Percentiles rank a stretch among this genome's conserved stretches.
Conservation (phyloP, 2,888 invertebrate genomes). For the Drosophila barbarae region DNA sequence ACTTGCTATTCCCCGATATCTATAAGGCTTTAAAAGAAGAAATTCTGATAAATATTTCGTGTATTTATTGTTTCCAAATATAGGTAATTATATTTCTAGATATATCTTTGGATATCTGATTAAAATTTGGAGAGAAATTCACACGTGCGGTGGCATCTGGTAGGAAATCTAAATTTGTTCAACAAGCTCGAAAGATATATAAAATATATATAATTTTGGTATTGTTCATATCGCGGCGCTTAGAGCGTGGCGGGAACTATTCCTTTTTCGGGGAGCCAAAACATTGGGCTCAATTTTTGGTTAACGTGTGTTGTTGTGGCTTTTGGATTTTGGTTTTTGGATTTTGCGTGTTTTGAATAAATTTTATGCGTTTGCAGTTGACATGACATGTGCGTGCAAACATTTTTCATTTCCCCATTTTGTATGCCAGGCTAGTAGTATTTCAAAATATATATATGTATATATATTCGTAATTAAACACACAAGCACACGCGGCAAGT, state of each 20-base stretch:
- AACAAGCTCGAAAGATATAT: not conserved
- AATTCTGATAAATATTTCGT: not conserved
- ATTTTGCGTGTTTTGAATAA: constrained; percentile 73
- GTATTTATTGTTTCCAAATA: not conserved
- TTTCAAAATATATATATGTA: constrained; percentile 59
- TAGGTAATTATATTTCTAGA: not conserved
- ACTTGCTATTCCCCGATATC: not conserved
- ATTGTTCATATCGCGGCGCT: constrained; percentile 31
- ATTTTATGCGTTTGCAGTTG: constrained; percentile 75
- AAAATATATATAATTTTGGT: constrained; percentile 9
- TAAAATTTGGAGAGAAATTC: constrained; percentile 2
- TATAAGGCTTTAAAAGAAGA: not conserved
- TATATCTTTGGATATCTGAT: not conserved
- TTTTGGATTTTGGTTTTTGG: constrained; percentile 63
- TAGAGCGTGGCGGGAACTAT: constrained; percentile 38
- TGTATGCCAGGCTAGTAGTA: constrained; percentile 74
- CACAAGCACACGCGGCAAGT: constrained; percentile 22
- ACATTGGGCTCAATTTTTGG: constrained; percentile 54
- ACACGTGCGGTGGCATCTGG: constrained; percentile 2
- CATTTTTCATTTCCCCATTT: constrained; percentile 72
- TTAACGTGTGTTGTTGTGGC: constrained; percentile 42
- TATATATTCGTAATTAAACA: constrained; percentile 65
- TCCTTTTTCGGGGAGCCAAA: constrained; percentile 24
- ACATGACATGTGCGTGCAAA: constrained; percentile 75
- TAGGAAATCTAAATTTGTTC: not conserved